Evolutionary conservation across 2,797 vertebrate species (phyloP).

Genomic region (Gymnothorax javanicus): DNA sequence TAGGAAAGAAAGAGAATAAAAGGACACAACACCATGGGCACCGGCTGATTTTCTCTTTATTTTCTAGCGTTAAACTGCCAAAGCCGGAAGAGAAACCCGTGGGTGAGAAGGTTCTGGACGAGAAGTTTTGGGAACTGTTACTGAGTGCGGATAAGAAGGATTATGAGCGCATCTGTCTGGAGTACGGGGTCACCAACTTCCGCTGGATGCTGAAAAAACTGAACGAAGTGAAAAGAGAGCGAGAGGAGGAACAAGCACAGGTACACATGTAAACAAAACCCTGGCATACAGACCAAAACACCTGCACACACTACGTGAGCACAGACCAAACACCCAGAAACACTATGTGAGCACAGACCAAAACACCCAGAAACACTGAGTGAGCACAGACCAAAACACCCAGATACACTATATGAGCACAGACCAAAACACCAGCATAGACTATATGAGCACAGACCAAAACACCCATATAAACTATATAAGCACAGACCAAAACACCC

Average conservation of each 20-base stretch:
- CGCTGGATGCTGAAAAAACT: conserved; percentile 86
- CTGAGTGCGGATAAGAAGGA: conserved; percentile 81
- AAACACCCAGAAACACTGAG: no score
- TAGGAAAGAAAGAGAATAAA: background rate
- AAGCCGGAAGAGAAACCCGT: conserved; percentile 47
- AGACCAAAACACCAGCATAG: background rate
- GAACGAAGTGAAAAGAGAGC: conserved; percentile 75
- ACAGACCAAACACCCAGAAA: no score
- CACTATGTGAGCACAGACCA: conserved; percentile 15
- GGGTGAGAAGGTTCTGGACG: conserved; percentile 56
- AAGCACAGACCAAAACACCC: background rate
- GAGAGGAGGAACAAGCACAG: conserved; percentile 73
- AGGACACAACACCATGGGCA: background rate
- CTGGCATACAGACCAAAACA: background rate
- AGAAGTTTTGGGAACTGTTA: conserved; percentile 82
- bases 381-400: background rate
- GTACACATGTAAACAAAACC: conserved; percentile 52
- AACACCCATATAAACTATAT: background rate
- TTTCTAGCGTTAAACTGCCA: background rate
- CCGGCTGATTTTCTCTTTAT: background rate
- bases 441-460: background rate
- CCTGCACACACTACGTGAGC: no score
- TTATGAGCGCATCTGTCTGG: conserved; percentile 81
- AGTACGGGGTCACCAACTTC: conserved; percentile 82
- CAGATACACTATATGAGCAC: background rate